A percentile compares a stretch with the other conserved stretches of the same genome.
These are phyloP conservation scores for Lasiommata megera DNA, from an alignment of 2,888 invertebrate species.

Conservation along the genomic window DNA sequence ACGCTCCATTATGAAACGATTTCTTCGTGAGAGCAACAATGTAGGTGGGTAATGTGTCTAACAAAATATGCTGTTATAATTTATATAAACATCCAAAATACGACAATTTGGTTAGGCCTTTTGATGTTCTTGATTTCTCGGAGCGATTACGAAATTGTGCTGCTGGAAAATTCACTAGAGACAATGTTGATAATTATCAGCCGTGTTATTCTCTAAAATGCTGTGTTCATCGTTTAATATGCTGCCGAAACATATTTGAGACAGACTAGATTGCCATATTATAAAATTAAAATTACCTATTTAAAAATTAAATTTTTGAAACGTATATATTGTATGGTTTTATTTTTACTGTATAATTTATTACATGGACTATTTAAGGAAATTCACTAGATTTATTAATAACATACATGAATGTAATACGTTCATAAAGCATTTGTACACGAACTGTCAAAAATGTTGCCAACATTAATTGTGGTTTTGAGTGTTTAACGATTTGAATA, in stretches of 20 bases:
- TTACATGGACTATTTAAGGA: no score
- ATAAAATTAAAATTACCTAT: not conserved
- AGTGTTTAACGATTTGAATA: not conserved
- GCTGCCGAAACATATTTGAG: not conserved
- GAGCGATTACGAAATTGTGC: slow-evolving; percentile 5
- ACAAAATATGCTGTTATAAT: slow-evolving; percentile 24
- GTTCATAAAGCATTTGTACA: no score
- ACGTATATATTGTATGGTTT: no score
- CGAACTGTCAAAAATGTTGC: no score
- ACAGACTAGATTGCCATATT: not conserved
- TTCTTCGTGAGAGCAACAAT: slow-evolving; percentile 35
- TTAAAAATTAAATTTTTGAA: no score
- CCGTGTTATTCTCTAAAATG: not conserved
- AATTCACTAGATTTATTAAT: no score
- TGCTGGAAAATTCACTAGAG: not conserved
- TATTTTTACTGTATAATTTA: no score
- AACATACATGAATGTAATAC: no score
- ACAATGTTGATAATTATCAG: slow-evolving; percentile 5
- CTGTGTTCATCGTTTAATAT: not conserved
- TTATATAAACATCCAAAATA: slow-evolving; percentile 19
- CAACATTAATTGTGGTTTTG: no score
- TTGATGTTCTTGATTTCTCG: slow-evolving; percentile 10
- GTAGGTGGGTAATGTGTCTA: slow-evolving; percentile 10
- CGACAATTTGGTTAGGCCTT: slow-evolving; percentile 8
- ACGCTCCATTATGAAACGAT: slow-evolving; percentile 43